Evolutionary conservation across 2,888 invertebrate species (phyloP), one percentile per base, ranked within the genome.

Genomic region (Eupithecia insigniata): DNA sequence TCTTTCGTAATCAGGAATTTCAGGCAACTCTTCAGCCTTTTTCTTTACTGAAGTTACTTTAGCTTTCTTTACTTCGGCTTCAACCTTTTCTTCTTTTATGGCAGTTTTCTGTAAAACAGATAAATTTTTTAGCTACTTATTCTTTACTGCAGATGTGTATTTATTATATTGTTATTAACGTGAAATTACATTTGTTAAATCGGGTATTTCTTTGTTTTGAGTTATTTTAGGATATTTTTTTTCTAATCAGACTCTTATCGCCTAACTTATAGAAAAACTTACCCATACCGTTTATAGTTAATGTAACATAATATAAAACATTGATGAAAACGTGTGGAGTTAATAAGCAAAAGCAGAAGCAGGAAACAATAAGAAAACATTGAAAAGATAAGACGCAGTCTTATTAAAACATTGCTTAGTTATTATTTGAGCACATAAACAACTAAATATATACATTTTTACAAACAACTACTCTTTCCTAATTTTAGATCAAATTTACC

Each of bases 1-100:
- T 79, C 97, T 95, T 43, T 97, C 97, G 83, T 97, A 97, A 87
- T 97, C 97, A 14, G 96, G 95, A 69, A 96, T 94, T 89, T 96
- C 95, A 4, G 96, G 96, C 36, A 96, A 87, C 28, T 95, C 95
- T 80, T 95, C 95, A 10, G 94, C 94, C 89, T 95, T 95, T 86
- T 94, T 94, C 80, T 92, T 95, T 67, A 90, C 89, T 66, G 93
- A 89, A 34, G 92, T 90, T 22, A 92, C 83, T 79, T 94, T 94
- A 58, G 92, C 93, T 73, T 95, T 94, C 82, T 94, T 93, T 22
- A 85, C 93, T 85, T 92, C 92, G 81, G 89, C 91, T 81, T 93
- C 90, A 3, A 94, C 86, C 73, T 89, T 90, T 78, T 92, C 91
- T 88, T 95, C 92, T 82, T 93, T 92, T 10, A 90, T 79, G 67